phyloP scores from a whole-genome alignment of 2,888 invertebrate species.

The Tanypteryx hageni region DNA sequence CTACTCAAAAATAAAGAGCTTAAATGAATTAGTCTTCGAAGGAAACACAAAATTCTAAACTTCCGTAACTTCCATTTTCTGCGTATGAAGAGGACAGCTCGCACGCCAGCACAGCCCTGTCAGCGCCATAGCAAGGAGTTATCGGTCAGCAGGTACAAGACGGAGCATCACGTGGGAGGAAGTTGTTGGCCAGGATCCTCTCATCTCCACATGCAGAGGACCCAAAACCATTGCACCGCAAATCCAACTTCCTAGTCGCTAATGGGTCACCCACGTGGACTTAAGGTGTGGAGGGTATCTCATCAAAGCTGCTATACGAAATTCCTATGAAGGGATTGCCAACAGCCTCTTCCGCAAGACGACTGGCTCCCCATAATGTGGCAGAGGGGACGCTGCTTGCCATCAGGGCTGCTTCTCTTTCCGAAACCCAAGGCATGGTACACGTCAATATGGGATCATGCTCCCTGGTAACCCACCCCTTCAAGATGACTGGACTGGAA shows the following conservation, averaged over 20 bases:
- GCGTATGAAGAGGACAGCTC: background rate
- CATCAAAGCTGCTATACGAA: background rate
- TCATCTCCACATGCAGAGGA: slow-evolving; percentile 45
- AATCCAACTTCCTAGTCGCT: slow-evolving; percentile 57
- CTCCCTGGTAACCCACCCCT: slow-evolving; percentile 57
- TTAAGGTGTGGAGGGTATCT: background rate
- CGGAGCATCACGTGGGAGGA: background rate
- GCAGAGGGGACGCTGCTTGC: slow-evolving; percentile 45
- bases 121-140: background rate
- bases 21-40: background rate
- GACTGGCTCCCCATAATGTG: slow-evolving; percentile 9
- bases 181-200: slow-evolving; percentile 47
- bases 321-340: slow-evolving; percentile 22
- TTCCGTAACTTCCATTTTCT: background rate
- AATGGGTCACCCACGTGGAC: slow-evolving; percentile 26
- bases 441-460: background rate
- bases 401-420: slow-evolving; percentile 44
- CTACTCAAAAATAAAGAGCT: background rate
- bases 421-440: slow-evolving; percentile 48
- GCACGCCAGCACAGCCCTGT: background rate
- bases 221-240: slow-evolving; percentile 38
- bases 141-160: background rate
- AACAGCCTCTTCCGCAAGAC: slow-evolving; percentile 30
- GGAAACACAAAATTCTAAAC: slow-evolving; percentile 28
- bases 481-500: slow-evolving; percentile 50